phyloP scores from a whole-genome alignment of 1,140 invertebrate species.

The Anthonomus grandis region DNA sequence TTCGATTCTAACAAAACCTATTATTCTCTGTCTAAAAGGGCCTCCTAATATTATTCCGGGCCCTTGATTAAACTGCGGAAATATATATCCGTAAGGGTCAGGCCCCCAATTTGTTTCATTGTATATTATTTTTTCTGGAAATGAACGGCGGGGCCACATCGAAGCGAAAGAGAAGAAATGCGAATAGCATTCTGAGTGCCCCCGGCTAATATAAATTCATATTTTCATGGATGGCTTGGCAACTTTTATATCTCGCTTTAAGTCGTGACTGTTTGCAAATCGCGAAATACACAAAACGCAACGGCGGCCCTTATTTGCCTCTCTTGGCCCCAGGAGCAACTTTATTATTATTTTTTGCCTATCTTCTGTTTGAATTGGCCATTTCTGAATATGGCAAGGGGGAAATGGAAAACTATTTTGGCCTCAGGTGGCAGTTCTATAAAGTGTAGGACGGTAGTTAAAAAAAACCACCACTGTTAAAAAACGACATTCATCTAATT shows the following conservation, averaged over 20 bases:
- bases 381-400: slow-evolving; percentile 21
- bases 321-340: slow-evolving; percentile 8
- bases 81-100: slow-evolving; percentile 14
- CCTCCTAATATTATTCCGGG: no score
- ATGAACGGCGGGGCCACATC: slow-evolving; percentile 2
- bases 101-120: slow-evolving; percentile 14
- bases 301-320: slow-evolving; percentile 19
- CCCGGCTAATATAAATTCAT: slow-evolving; percentile 28
- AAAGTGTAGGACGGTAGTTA: no score
- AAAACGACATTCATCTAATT: no score
- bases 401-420: slow-evolving; percentile 21
- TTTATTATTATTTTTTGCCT: slow-evolving; percentile 21
- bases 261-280: slow-evolving; percentile 26
- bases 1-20: no score
- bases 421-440: no score
- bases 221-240: slow-evolving; percentile 26
- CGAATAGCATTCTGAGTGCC: slow-evolving; percentile 23
- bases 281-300: slow-evolving; percentile 8
- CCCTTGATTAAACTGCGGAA: no score
- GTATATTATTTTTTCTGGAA: slow-evolving; percentile 6
- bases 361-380: slow-evolving; percentile 18
- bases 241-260: slow-evolving; percentile 22
- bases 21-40: no score
- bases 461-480: no score
- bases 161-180: slow-evolving; percentile 18